A percentile compares a stretch with the other conserved stretches of the same genome.
Evolutionary conservation across 2,113 vertebrate species (phyloP).

Genomic region (Lepidiolamprologus cunningtoni): DNA sequence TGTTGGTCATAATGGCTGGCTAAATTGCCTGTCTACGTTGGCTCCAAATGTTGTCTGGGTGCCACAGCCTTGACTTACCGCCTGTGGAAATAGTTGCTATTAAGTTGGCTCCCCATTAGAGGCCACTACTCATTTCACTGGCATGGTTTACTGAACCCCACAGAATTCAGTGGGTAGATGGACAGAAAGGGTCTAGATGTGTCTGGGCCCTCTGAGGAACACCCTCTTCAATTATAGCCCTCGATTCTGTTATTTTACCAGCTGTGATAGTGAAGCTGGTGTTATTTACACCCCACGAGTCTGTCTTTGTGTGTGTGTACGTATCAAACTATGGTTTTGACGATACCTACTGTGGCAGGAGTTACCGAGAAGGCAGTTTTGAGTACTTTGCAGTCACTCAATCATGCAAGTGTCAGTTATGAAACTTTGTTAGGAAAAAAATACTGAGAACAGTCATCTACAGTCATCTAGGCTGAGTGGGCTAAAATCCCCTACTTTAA

Average conservation of each 20-base stretch:
- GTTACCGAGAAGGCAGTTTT: background rate
- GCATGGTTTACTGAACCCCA: background rate
- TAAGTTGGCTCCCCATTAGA: background rate
- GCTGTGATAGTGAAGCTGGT: background rate
- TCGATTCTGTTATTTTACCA: background rate
- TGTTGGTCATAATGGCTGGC: slow-evolving; percentile 25
- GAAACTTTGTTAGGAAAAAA: too few species aligned
- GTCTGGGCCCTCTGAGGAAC: background rate
- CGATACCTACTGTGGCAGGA: background rate
- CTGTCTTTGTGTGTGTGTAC: background rate
- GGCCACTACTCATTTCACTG: slow-evolving; percentile 4
- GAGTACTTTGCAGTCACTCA: background rate
- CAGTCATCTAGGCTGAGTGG: background rate
- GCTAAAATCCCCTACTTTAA: background rate
- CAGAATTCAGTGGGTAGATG: background rate
- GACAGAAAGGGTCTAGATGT: background rate
- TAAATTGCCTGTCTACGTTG: slow-evolving; percentile 33
- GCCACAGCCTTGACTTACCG: background rate
- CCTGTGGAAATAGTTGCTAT: slow-evolving; percentile 24
- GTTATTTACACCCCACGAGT: background rate
- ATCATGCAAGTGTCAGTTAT: background rate
- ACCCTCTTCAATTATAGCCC: background rate
- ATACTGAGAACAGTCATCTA: too few species aligned
- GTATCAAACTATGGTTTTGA: background rate
- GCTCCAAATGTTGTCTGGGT: slow-evolving; percentile 36